Percentiles rank a stretch among this genome's conserved stretches.
Conservation (phyloP, 2,113 vertebrate genomes). For the Neogale vison region DNA sequence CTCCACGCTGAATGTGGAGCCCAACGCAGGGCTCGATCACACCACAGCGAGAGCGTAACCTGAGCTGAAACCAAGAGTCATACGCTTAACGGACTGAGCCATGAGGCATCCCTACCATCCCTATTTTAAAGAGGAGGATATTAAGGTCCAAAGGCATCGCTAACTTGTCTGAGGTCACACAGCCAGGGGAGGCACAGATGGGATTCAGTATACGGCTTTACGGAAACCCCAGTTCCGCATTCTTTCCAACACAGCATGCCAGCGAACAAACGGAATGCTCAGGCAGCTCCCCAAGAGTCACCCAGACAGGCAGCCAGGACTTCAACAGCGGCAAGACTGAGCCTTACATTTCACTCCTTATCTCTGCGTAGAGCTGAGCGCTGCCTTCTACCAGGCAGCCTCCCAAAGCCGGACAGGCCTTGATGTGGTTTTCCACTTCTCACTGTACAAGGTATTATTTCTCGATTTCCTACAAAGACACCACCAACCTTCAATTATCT, state of each 20-base stretch:
- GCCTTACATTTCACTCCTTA: not conserved
- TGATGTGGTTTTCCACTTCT: slow-evolving; percentile 48
- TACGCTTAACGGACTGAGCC: not conserved
- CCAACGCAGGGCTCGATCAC: not conserved
- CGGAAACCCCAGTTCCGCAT: not conserved
- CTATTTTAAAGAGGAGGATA: not conserved
- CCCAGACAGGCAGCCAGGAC: not conserved
- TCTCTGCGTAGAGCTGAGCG: not conserved
- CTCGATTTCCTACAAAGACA: not conserved
- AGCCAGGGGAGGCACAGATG: not conserved
- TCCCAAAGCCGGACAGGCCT: not conserved
- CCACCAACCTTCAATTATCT: slow-evolving; percentile 37
- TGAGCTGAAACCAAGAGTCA: not conserved
- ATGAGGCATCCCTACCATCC: not conserved
- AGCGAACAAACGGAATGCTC: not conserved
- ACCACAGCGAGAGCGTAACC: not conserved
- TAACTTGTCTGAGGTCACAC: not conserved
- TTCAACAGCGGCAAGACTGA: not conserved
- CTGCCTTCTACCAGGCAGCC: not conserved
- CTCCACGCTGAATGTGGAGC: not conserved
- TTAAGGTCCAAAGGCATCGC: not conserved
- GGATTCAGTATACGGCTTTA: not conserved
- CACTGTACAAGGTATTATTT: not conserved
- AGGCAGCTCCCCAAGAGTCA: not conserved
- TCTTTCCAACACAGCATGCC: not conserved